Evolutionary conservation across 2,888 invertebrate species (phyloP).

Genomic region (Drosophila imparisetae): DNA sequence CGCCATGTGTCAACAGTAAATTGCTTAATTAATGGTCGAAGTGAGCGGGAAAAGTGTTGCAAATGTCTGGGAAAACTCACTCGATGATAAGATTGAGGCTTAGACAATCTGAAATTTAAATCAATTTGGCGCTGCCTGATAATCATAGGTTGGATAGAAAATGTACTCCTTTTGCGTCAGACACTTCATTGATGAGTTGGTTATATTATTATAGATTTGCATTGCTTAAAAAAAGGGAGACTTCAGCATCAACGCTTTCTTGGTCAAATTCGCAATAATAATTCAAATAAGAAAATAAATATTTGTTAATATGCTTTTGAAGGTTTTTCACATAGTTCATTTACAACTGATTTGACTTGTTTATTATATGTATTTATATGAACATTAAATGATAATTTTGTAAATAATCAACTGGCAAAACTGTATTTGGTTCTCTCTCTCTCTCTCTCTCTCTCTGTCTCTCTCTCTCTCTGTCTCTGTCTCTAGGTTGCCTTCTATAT

Average conservation of each 20-base stretch:
- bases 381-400: no score
- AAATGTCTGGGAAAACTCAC: constrained; percentile 27
- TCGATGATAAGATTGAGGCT: constrained; percentile 17
- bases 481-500: background rate
- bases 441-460: background rate
- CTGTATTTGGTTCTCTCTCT: background rate
- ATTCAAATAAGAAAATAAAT: background rate
- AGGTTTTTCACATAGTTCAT: background rate
- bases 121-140: constrained; percentile 3
- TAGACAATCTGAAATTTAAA: constrained; percentile 7
- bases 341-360: background rate
- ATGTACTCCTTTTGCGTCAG: constrained; percentile 7
- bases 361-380: background rate
- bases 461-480: background rate
- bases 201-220: background rate
- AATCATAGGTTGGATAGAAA: background rate
- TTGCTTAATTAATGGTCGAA: constrained; percentile 63
- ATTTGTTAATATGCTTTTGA: background rate
- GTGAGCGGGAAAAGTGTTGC: constrained; percentile 45
- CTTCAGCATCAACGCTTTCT: background rate
- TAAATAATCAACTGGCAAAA: background rate
- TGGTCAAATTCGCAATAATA: no score
- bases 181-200: background rate
- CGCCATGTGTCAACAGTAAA: constrained; percentile 57
- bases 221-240: background rate